These are phyloP conservation scores for Palloptera scutellata DNA, from an alignment of 2,888 invertebrate species.

Conservation along the genomic window DNA sequence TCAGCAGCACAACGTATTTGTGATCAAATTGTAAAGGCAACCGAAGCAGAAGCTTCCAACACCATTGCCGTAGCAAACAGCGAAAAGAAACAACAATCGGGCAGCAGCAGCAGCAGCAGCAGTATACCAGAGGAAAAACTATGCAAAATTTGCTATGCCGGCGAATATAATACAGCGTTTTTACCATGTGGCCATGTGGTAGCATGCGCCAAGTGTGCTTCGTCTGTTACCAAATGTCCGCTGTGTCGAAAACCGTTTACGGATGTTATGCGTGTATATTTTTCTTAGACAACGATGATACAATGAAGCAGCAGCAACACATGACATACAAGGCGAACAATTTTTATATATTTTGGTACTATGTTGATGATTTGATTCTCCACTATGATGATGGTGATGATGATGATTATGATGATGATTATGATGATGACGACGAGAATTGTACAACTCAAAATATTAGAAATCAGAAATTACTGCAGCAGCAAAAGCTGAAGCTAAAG, in stretches of 20 bases:
- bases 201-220: constrained; percentile 90
- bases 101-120: constrained; percentile 37
- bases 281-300: constrained; percentile 54
- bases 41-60: constrained; percentile 12
- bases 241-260: constrained; percentile 82
- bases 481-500: too few relatives aligned
- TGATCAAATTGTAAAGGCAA: background rate
- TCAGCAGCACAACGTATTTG: constrained; percentile 23
- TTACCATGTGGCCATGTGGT: constrained; percentile 95
- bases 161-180: constrained; percentile 89
- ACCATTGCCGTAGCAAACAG: constrained; percentile 34
- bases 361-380: too few relatives aligned
- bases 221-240: constrained; percentile 85
- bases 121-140: constrained; percentile 69
- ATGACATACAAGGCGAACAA: too few relatives aligned
- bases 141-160: constrained; percentile 92
- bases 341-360: too few relatives aligned
- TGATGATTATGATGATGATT: too few relatives aligned
- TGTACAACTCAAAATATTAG: too few relatives aligned
- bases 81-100: background rate
- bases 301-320: too few relatives aligned
- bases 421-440: too few relatives aligned
- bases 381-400: too few relatives aligned
- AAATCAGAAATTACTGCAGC: too few relatives aligned
- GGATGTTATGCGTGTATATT: constrained; percentile 66